These are phyloP conservation scores for Lithophane leautieri DNA, from an alignment of 2,888 invertebrate species.

Conservation along the genomic window DNA sequence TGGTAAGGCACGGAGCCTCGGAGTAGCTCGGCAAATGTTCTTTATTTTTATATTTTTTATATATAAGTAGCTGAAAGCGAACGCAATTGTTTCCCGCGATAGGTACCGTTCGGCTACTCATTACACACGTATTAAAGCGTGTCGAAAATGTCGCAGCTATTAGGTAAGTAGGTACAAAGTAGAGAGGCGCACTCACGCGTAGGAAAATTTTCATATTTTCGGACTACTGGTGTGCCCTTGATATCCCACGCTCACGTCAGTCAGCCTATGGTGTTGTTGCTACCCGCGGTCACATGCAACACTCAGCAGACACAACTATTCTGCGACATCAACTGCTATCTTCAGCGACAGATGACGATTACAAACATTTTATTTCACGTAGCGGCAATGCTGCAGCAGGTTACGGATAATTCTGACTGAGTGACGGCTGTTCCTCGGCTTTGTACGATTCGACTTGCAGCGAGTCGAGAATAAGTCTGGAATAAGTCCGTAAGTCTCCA, in stretches of 20 bases:
- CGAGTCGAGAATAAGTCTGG: neutral
- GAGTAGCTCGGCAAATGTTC: neutral
- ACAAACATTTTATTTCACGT: too few species aligned
- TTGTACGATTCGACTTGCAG: neutral
- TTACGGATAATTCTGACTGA: neutral
- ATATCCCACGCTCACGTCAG: neutral
- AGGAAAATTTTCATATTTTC: slow-evolving; percentile 12
- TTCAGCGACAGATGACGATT: too few species aligned
- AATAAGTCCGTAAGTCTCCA: neutral
- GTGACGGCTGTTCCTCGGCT: neutral
- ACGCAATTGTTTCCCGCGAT: slow-evolving; percentile 9
- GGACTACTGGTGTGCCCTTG: neutral
- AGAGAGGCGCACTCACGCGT: neutral
- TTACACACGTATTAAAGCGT: slow-evolving; percentile 57
- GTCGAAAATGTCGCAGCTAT: slow-evolving; percentile 38
- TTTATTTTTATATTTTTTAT: too few species aligned
- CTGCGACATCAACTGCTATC: neutral
- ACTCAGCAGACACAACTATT: neutral
- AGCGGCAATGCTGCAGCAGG: neutral
- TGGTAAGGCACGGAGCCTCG: too few species aligned
- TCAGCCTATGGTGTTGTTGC: neutral
- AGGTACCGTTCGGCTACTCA: slow-evolving; percentile 27
- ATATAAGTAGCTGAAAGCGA: slow-evolving; percentile 5
- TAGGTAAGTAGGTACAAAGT: slow-evolving; percentile 13
- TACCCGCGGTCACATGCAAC: too few species aligned